Base-by-base conservation (phyloP, 2,888 invertebrate species). In the Ormyrus rosae region DNA sequence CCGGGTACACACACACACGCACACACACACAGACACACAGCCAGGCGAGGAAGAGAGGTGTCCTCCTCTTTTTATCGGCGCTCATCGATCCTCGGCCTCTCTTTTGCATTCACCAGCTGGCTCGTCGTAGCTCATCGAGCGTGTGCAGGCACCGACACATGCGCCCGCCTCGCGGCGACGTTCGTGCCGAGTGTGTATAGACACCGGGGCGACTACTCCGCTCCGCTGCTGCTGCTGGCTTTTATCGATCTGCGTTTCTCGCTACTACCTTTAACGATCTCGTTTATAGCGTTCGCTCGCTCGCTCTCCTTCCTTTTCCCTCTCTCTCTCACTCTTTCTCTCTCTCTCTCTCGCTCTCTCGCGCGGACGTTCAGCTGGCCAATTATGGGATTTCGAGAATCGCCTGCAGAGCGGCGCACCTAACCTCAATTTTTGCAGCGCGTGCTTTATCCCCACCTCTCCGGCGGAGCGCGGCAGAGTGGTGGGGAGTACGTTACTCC, bases 211-310 rank as follows among this genome's bases (percentile, higher is more conserved):
- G 46, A 55, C 19, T 19, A 19, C 19, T 19, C 19, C 19, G 19
- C 19, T 19, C 19, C 19, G 19, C 19, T 19, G 19, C 19, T 19
- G 64, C 71, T 45, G 51, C 67, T 63, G 8, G 63, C 77, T 77
- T 69, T 73, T 77, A 78, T 78, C 81, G 81, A 78, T 78, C 81
- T 70, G 70, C 65, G 73, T 73, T 74, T 73, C 78, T 60, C 73
- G 73, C 73, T 70, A 74, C 58, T 67, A 48, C 74, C 70, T 60
- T 73, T 77, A 78, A 74, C 78, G 70, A 74, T 78, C 74, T 78
- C 77, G 72, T 76, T 76, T 76, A 76, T 61, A 67, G 67, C 80
- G 53, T 51, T 45, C 58, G 10, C 10, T 58, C 60, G 34, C 55
- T 13, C 67, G 34, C 56, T 71, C 65, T 19, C 51, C 48, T 53